Base-by-base conservation (phyloP, 2,113 vertebrate genomes). In the Laticauda colubrina region DNA sequence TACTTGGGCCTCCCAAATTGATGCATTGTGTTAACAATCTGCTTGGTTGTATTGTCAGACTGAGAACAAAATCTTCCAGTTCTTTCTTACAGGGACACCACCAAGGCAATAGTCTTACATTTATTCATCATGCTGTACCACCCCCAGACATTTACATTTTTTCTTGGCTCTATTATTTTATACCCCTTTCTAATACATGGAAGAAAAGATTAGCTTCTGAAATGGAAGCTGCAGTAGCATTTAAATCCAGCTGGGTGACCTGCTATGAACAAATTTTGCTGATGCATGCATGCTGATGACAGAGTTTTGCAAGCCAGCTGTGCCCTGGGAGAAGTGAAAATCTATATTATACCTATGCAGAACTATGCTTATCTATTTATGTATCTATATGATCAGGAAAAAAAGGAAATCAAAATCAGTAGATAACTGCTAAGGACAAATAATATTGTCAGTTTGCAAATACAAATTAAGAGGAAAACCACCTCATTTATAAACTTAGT, bases 291-390 rank as follows among this genome's bases (percentile, higher is more conserved):
- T 94, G 97, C 96, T 96, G 95, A 97, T 96, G 95, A 96, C 94
- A 96, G 96, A 93, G 94, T 64, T 96, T 93, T 96, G 89, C 11
- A 0, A 91, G 94, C 95, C 96, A 97, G 97, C 96, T 96, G 97
- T 96, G 55, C 45, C 64, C 64, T 54, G 45, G 21, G n/a, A 21
- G 54, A 53, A 90, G 45, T 7, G 10, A 54, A n/a, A 54, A 10
- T 90, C 29, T 51, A 48, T n/a, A 75, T 51, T 51, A 90, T 81
- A 57, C 20, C 53, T 91, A n/a, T 91, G 45, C 34, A 45, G 88
- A 89, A 81, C 5, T 39, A 81, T 43, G 56, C 34, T 12, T 89
- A 43, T 20, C 69, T 24, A 26, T 89, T 26, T 34, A 3, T 54
- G 5, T 91, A 29, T 59, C 34, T 91, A 86, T 86, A n/a, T 86